Evolutionary conservation across 2,113 vertebrate genomes (phyloP).

Genomic region (Condylura cristata): DNA sequence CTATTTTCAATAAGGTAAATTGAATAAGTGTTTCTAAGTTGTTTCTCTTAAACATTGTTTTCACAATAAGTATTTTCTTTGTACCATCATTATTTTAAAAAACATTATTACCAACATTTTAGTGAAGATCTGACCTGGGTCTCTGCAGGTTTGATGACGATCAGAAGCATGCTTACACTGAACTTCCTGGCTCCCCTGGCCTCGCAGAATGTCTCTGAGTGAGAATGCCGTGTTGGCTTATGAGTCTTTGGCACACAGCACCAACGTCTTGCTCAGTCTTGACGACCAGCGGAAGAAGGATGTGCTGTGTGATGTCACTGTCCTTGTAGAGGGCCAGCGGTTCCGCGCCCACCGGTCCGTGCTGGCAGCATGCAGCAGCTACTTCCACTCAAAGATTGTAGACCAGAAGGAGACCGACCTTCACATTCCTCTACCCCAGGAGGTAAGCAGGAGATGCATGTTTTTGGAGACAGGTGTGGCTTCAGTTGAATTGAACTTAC

Average conservation of each 20-base stretch:
- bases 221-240: conserved; percentile 87
- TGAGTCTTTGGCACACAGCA: conserved; percentile 87
- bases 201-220: conserved; percentile 87
- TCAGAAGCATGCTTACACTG: conserved; percentile 87
- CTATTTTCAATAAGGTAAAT: background rate
- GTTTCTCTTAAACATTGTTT: background rate
- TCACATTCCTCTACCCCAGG: conserved; percentile 91
- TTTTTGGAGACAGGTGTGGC: background rate
- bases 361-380: conserved; percentile 94
- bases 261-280: conserved; percentile 86
- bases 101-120: background rate
- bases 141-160: conserved; percentile 74
- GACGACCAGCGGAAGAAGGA: conserved; percentile 87
- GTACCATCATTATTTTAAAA: background rate
- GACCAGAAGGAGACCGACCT: conserved; percentile 85
- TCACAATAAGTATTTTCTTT: background rate
- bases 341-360: conserved; percentile 94
- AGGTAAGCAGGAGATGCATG: conserved; percentile 85
- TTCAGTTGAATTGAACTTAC: background rate
- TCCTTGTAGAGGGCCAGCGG: conserved; percentile 90
- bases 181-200: conserved; percentile 43
- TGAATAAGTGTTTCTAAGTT: background rate
- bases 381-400: conserved; percentile 90
- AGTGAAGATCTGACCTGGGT: background rate
- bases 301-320: conserved; percentile 89